Conservation (phyloP, 2,113 vertebrate genomes). For the Gallinago undulata region DNA sequence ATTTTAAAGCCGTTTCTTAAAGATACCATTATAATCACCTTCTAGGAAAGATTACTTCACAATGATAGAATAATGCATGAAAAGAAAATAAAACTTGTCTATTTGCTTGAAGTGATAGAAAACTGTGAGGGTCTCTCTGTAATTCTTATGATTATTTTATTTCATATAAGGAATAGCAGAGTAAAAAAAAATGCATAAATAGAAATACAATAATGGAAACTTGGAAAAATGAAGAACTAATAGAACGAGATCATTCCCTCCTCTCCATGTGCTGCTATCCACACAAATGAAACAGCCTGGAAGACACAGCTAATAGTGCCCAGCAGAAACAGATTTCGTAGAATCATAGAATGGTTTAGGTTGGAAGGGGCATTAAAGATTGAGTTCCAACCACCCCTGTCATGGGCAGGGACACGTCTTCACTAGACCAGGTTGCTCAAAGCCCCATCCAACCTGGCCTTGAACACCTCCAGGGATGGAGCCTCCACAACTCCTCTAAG, state of each 20-base stretch:
- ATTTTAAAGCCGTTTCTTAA: constrained; percentile 46
- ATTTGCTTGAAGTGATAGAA: not conserved
- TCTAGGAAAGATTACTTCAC: not conserved
- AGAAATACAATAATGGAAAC: not conserved
- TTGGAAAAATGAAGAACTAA: not conserved
- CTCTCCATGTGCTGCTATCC: not conserved
- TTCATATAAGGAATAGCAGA: not conserved
- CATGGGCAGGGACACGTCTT: not conserved
- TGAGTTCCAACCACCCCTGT: not conserved
- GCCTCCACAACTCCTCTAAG: too few species aligned
- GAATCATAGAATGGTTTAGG: not conserved
- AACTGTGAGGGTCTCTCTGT: not conserved
- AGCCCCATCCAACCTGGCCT: too few species aligned
- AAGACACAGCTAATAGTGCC: not conserved
- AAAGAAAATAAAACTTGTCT: not conserved
- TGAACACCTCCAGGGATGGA: too few species aligned
- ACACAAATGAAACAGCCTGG: not conserved
- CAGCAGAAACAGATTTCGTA: not conserved
- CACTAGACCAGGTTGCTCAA: too few species aligned
- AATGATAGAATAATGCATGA: not conserved
- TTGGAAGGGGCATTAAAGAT: not conserved
- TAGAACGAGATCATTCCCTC: not conserved
- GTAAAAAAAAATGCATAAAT: not conserved
- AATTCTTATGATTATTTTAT: not conserved
- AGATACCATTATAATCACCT: constrained; percentile 5